Conservation (phyloP, 2,888 invertebrate species). For the Ectemnius continuus region DNA sequence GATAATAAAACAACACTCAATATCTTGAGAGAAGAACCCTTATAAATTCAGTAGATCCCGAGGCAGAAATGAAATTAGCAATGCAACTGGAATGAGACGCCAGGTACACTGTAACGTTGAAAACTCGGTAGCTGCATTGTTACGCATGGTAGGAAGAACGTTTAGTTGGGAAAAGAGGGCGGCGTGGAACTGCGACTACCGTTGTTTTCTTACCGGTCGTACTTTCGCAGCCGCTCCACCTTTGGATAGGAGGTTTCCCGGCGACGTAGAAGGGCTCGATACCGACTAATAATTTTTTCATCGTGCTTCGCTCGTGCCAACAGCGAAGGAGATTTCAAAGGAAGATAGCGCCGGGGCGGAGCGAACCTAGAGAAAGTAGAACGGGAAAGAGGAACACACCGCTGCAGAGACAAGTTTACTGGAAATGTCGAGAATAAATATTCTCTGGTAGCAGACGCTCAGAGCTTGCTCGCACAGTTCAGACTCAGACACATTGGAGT, state of each 20-base stretch:
- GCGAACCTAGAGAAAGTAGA: constrained; percentile 8
- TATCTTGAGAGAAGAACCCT: too few relatives aligned
- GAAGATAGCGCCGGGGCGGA: constrained; percentile 21
- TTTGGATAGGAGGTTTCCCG: constrained; percentile 3
- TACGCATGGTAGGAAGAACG: too few relatives aligned
- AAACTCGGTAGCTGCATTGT: neutral
- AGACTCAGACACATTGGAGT: too few relatives aligned
- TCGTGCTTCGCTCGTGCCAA: constrained; percentile 40
- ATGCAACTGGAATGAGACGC: too few relatives aligned
- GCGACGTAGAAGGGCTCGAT: constrained; percentile 41
- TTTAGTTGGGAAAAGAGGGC: too few relatives aligned
- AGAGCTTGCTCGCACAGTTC: neutral
- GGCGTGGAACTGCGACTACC: constrained; percentile 20
- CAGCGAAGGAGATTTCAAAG: constrained; percentile 46
- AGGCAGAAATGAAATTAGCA: too few relatives aligned
- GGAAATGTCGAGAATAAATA: constrained; percentile 34
- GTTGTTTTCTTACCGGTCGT: constrained; percentile 50
- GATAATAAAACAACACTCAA: too few relatives aligned
- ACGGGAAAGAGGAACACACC: constrained; percentile 6
- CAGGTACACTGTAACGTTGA: neutral
- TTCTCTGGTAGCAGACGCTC: constrained; percentile 26
- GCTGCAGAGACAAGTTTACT: constrained; percentile 12
- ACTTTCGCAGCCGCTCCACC: constrained; percentile 24
- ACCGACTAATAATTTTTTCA: constrained; percentile 61
- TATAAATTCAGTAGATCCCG: too few relatives aligned